Conservation (phyloP, 2,113 vertebrate genomes). For the Syrmaticus mikado region DNA sequence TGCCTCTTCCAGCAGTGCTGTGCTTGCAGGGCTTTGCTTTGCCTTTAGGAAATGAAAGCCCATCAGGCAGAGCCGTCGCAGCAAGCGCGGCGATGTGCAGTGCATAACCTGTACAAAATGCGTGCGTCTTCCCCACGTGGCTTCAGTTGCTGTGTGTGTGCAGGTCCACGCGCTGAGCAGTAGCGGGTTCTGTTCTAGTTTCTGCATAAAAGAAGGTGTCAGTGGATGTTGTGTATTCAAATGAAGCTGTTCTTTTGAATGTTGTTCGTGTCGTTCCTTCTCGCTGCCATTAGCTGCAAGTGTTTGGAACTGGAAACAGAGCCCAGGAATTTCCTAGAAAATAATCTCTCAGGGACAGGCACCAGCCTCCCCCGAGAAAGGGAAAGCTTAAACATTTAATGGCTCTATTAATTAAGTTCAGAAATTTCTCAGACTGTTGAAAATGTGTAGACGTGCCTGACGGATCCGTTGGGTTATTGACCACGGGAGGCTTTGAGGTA, state of each 20-base stretch:
- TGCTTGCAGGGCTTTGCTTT: background rate
- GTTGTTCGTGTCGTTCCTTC: background rate
- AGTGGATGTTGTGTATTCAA: background rate
- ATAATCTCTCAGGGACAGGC: background rate
- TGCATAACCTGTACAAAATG: background rate
- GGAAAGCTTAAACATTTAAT: background rate
- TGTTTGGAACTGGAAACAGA: slow-evolving; percentile 4
- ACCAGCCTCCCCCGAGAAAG: background rate
- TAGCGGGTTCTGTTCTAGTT: background rate
- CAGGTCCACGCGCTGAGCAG: background rate
- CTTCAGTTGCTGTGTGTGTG: background rate
- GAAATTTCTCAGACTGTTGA: background rate
- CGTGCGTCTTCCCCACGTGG: background rate
- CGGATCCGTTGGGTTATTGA: background rate
- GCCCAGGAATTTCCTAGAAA: background rate
- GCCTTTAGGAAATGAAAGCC: background rate
- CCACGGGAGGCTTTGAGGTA: background rate
- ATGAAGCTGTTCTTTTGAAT: background rate
- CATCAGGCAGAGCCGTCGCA: background rate
- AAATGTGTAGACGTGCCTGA: background rate
- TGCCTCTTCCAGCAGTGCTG: background rate
- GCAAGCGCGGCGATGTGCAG: background rate
- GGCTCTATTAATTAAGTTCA: background rate
- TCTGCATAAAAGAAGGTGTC: background rate
- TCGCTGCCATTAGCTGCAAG: background rate